A percentile compares a stretch with the other conserved stretches of the same genome.
Conservation (phyloP, 2,888 invertebrate genomes). For the Salticus scenicus region DNA sequence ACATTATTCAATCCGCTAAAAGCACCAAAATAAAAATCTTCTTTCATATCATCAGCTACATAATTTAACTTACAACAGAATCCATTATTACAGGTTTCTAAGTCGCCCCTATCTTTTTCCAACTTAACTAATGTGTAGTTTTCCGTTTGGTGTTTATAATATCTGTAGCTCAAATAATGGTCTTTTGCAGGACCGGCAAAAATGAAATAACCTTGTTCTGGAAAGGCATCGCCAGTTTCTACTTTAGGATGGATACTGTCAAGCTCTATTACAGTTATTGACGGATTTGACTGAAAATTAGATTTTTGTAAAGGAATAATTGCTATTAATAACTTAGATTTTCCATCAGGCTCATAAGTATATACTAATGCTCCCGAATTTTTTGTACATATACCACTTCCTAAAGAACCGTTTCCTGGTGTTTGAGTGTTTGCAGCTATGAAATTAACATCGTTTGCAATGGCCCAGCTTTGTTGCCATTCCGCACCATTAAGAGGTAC, state of each 20-base stretch:
- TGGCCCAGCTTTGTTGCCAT: constrained; percentile 83
- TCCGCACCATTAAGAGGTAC: constrained; percentile 81
- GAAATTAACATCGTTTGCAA: constrained; percentile 82
- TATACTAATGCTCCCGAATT: constrained; percentile 76
- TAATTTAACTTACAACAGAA: constrained; percentile 70
- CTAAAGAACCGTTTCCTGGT: constrained; percentile 81
- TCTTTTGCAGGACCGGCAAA: constrained; percentile 22
- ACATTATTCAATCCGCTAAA: constrained; percentile 56
- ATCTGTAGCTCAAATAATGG: constrained; percentile 30
- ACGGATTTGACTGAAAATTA: constrained; percentile 14
- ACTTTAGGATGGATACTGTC: background rate
- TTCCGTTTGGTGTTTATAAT: constrained; percentile 15
- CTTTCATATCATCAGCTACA: constrained; percentile 25
- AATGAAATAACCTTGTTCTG: constrained; percentile 25
- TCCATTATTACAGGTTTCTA: constrained; percentile 59
- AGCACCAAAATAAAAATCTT: constrained; percentile 55
- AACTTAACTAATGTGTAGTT: constrained; percentile 53
- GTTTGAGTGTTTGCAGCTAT: constrained; percentile 83
- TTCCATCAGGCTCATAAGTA: constrained; percentile 73
- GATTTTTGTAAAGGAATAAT: constrained; percentile 54
- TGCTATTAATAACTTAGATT: constrained; percentile 73
- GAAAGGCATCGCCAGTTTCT: constrained; percentile 50
- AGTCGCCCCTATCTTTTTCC: background rate
- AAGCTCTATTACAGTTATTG: constrained; percentile 10
- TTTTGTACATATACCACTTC: constrained; percentile 85